Evolutionary conservation across 2,888 invertebrate genomes (phyloP), one percentile per base, ranked within the genome.

Genomic region (Macaria notata): DNA sequence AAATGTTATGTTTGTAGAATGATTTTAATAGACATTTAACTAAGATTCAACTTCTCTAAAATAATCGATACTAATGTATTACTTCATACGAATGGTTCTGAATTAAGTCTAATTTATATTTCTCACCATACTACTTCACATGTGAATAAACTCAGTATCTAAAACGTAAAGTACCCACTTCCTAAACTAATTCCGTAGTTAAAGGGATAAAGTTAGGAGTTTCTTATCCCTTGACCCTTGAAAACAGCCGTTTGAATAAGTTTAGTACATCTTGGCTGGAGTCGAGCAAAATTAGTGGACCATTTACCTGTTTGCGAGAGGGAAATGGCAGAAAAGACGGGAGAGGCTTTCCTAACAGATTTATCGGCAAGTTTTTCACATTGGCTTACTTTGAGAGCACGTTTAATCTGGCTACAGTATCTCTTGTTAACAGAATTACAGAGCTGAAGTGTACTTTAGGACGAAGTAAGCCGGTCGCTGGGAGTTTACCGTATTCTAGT

Each of bases 211-310:
- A 63, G 56, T 53, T 36, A 38, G 54, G 56, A 63, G 61, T 63
- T 57, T 53, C 61, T 57, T 53, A 59, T 60, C 60, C 52, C 53
- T 55, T 63, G 59, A 61, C 64, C 61, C 62, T 66, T 59, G 59
- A 59, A 66, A 64, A 66, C 63, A 61, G 60, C 47, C 58, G 61
- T 60, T 66, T 52, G 58, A 64, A 64, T 63, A 61, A 61, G 53
- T 64, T 62, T 57, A 62, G 55, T 53, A 46, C 55, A 48, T 55
- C 47, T 54, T 48, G 49, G 54, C 54, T 58, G 51, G 42, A 47
- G 31, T 59, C 33, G 47, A 19, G 9, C 31, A 9, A 46, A 59
- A 59, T 59, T 59, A 59, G 49, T 49, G 50, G 54, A 43, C 54
- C 54, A 50, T 54, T 56, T 46, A 57, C 53, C 57, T 58, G 58